Base-by-base conservation (phyloP, 1,140 invertebrate species). In the Bombus affinis region DNA sequence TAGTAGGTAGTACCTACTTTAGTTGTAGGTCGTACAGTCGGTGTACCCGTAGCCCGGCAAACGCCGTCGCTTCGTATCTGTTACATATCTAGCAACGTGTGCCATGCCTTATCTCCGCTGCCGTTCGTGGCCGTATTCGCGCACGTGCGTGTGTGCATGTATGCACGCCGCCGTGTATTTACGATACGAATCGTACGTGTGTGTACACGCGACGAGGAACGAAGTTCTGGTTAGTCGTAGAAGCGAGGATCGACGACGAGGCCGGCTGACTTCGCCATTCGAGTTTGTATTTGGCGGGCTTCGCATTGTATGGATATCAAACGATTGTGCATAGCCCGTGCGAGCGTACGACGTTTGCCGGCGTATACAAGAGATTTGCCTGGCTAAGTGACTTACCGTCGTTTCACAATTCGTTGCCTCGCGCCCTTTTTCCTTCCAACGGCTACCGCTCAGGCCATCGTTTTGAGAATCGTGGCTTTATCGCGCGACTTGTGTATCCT, bases 41-140 rank as follows among this genome's bases (percentile, higher is more conserved):
- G 89, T 90, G 86, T 90, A 86, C 65, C 53, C 83, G 81, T 81
- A 73, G 88, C 85, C 32, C 81, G 79, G 81, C 87, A 79, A 87
- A 87, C 85, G 82, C 84, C 87, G 88, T 92, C 86, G 87, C 85
- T 88, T 89, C 85, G 89, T 92, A 92, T 92, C 92, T 86, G 89
- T 82, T 90, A 92, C 89, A 91, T 92, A 92, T 92, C 92, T 92
- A 92, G 90, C 91, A 92, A 92, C 92, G 92, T 92, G 91, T 92
- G 91, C 89, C 91, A 93, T 91, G 92, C 89, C 92, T 93, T 93
- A 93, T 93, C 92, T 93, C 72, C 86, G 89, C 86, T 88, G 85
- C 89, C 83, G 89, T 78, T 90, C 91, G 85, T 59, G 86, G 85
- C 87, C 76, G 89, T 89, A 82, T 81, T 35, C 82, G 80, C 65